phyloP scores from a whole-genome alignment of 2,113 vertebrate genomes.

The Oryzias celebensis region DNA sequence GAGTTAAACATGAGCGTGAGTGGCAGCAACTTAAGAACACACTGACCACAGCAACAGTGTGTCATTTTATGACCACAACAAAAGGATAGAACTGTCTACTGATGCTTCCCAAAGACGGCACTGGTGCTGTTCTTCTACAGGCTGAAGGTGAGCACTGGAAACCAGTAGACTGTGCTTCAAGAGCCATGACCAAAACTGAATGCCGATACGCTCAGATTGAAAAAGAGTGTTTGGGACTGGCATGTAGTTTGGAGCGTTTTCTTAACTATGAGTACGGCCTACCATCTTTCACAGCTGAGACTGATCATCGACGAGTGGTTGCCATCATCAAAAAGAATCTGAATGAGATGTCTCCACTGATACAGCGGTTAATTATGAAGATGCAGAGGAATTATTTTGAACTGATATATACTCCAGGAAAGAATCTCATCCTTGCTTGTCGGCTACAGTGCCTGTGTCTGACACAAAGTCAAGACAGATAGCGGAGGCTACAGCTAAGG shows the following conservation, averaged over 20 bases:
- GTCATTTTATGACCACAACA: not conserved
- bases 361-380: not conserved
- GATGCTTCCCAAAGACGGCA: not conserved
- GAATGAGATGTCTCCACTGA: constrained; percentile 2
- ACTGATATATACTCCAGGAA: not conserved
- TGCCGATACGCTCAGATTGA: no score
- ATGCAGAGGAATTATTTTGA: not conserved
- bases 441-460: not conserved
- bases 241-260: not conserved
- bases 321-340: not conserved
- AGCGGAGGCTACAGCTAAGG: not conserved
- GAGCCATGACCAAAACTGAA: not conserved
- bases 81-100: not conserved
- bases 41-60: not conserved
- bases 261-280: constrained; percentile 1
- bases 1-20: not conserved
- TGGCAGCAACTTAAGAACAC: not conserved
- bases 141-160: not conserved
- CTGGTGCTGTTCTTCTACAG: not conserved
- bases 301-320: not conserved
- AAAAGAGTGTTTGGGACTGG: not conserved
- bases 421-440: not conserved
- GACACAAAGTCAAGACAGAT: not conserved
- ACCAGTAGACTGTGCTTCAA: not conserved
- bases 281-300: not conserved